Evolutionary conservation across 2,797 vertebrate genomes (phyloP).

Genomic region (Sylvia borin): DNA sequence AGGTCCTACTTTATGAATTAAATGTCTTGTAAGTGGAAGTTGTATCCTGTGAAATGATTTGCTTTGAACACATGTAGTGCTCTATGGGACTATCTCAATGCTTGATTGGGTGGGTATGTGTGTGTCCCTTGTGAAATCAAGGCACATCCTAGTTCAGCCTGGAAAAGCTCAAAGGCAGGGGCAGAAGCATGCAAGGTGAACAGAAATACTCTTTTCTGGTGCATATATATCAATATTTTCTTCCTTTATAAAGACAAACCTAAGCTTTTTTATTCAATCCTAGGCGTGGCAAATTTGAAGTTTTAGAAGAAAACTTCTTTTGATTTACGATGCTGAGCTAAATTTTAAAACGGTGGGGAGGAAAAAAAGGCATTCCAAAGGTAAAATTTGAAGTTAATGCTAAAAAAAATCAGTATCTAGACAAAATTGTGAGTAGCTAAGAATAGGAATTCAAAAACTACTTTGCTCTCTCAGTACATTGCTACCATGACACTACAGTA

Average conservation of each 20-base stretch:
- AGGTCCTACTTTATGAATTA: not conserved
- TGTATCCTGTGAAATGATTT: not conserved
- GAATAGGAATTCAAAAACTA: slow-evolving; percentile 7
- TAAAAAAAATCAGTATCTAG: not conserved
- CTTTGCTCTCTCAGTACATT: not conserved
- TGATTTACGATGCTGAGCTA: not conserved
- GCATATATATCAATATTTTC: not conserved
- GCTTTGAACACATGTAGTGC: not conserved
- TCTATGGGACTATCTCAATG: fast-evolving
- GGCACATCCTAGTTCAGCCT: not conserved
- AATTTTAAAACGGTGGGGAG: not conserved
- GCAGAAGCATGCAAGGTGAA: not conserved
- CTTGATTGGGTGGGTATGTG: not conserved
- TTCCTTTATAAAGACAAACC: not conserved
- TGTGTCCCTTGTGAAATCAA: not conserved
- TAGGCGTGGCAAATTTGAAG: not conserved
- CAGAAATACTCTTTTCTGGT: not conserved
- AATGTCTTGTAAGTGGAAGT: not conserved
- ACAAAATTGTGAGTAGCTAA: not conserved
- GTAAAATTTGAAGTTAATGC: not conserved
- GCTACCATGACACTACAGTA: not conserved
- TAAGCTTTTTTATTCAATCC: not conserved
- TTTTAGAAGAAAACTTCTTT: not conserved
- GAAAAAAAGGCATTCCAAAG: not conserved
- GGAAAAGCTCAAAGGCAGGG: not conserved